phyloP scores from a whole-genome alignment of 2,888 invertebrate species.

The Parnassius orleans region DNA sequence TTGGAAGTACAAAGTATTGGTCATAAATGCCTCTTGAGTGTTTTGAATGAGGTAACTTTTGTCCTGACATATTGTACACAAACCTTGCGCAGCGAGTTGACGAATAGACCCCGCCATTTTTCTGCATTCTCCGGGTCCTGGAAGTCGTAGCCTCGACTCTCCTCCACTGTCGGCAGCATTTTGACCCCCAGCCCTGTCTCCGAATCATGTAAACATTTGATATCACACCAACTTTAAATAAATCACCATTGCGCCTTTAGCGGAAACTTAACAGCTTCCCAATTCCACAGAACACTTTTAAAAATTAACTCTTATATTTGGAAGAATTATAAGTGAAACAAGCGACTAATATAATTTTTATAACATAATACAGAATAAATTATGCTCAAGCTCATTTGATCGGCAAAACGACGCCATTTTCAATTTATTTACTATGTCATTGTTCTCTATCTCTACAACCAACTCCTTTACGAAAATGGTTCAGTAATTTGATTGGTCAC shows the following conservation, averaged over 20 bases:
- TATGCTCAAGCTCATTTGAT: slow-evolving; percentile 64
- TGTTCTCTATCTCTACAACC: slow-evolving; percentile 33
- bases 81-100: slow-evolving; percentile 93
- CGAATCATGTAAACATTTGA: slow-evolving; percentile 73
- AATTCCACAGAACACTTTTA: slow-evolving; percentile 13
- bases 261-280: slow-evolving; percentile 47
- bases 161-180: slow-evolving; percentile 79
- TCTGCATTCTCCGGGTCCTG: slow-evolving; percentile 92
- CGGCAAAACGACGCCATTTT: slow-evolving; percentile 79
- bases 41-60: slow-evolving; percentile 31
- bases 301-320: slow-evolving; percentile 3
- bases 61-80: slow-evolving; percentile 46
- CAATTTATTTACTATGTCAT: slow-evolving; percentile 52
- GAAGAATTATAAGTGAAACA: slow-evolving; percentile 10
- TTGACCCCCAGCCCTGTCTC: slow-evolving; percentile 58
- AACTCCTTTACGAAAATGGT: slow-evolving; percentile 29
- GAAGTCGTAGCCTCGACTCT: slow-evolving; percentile 88
- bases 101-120: slow-evolving; percentile 96
- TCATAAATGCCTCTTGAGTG: slow-evolving; percentile 16
- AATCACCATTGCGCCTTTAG: slow-evolving; percentile 49
- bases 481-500: slow-evolving; percentile 14
- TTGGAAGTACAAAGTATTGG: no score
- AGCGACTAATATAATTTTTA: slow-evolving; percentile 28
- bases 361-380: slow-evolving; percentile 41
- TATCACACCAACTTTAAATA: slow-evolving; percentile 56